A percentile compares a stretch with the other conserved stretches of the same genome.
Conservation (phyloP, 2,113 vertebrate species). For the Podiceps cristatus region DNA sequence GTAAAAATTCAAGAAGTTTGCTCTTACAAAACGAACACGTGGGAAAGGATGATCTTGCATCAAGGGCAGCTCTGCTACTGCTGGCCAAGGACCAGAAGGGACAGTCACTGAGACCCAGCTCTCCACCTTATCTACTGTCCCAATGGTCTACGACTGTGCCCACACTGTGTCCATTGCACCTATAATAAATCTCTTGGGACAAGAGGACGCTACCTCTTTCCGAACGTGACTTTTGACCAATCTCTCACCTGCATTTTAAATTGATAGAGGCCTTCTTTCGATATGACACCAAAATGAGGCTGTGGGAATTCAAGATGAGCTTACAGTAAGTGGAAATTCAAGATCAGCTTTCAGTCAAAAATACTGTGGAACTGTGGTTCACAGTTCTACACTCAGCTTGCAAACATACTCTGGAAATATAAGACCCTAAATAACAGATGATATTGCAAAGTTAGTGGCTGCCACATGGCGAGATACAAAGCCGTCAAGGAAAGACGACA, state of each 20-base stretch:
- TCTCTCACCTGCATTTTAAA: background rate
- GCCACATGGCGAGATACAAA: slow-evolving; percentile 59
- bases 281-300: background rate
- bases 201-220: background rate
- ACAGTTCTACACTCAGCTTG: slow-evolving; percentile 50
- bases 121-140: rapidly evolving
- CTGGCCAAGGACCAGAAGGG: background rate
- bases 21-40: rapidly evolving
- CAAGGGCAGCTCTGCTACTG: background rate
- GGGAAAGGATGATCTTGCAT: background rate
- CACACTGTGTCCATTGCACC: too few relatives aligned
- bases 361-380: slow-evolving; percentile 30
- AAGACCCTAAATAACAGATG: slow-evolving; percentile 66
- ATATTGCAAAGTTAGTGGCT: slow-evolving; percentile 46
- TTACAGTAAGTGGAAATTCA: background rate
- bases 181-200: rapidly evolving
- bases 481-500: slow-evolving; percentile 23
- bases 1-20: background rate
- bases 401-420: slow-evolving; percentile 57
- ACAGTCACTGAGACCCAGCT: background rate
- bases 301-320: background rate
- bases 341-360: slow-evolving; percentile 13
- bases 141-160: rapidly evolving
- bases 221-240: background rate
- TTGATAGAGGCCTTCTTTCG: background rate